These are phyloP conservation scores for Macaca nemestrina DNA, from an alignment of 2,113 vertebrate genomes.

Conservation along the genomic window DNA sequence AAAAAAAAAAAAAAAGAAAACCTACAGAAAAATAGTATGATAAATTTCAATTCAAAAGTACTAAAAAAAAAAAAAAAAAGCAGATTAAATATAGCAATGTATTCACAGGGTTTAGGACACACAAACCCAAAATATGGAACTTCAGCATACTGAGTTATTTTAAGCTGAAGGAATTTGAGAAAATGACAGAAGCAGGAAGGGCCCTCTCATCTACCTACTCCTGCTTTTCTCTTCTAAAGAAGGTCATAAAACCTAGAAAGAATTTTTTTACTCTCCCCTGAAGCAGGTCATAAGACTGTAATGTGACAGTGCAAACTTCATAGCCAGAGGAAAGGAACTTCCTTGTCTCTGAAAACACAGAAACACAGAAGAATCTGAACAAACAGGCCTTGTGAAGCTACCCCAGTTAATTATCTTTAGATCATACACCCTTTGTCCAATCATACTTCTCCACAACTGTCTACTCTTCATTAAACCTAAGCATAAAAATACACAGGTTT, in stretches of 20 bases:
- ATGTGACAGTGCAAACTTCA: not conserved
- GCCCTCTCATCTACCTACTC: not conserved
- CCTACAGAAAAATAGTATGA: not conserved
- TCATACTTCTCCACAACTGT: not conserved
- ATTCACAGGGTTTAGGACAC: not conserved
- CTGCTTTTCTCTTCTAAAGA: not conserved
- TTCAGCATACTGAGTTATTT: not conserved
- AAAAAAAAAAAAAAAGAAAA: not conserved
- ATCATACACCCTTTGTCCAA: not conserved
- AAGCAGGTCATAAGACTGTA: not conserved
- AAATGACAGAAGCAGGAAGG: not conserved
- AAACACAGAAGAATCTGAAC: not conserved
- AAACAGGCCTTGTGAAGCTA: not conserved
- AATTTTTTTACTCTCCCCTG: not conserved
- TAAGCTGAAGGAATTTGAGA: not conserved
- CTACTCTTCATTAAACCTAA: not conserved
- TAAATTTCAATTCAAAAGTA: slow-evolving; percentile 28
- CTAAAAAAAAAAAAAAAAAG: not conserved
- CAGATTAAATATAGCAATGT: not conserved
- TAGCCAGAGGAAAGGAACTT: not conserved
- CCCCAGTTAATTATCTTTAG: not conserved
- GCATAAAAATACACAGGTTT: not conserved
- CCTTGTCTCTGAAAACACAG: not conserved
- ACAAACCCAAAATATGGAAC: not conserved
- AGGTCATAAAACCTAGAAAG: not conserved